phyloP scores from a whole-genome alignment of 2,888 invertebrate genomes.

The Eupelmus urozonus region DNA sequence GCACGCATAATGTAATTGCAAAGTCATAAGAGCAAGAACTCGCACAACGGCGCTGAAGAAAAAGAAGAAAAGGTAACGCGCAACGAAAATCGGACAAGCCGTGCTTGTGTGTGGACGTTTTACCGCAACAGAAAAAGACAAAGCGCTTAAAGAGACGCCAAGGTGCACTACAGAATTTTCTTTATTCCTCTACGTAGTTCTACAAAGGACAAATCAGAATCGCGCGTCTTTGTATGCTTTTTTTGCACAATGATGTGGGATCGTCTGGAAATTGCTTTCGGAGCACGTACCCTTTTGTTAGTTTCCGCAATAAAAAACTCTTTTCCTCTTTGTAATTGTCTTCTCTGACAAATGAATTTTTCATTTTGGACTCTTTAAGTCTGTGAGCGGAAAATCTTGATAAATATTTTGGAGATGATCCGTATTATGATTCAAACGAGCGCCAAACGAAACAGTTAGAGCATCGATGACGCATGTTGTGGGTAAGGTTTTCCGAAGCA shows the following conservation, averaged over 20 bases:
- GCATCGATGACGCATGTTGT: slow-evolving; percentile 8
- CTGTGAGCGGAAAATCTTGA: no score
- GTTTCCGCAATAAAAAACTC: no score
- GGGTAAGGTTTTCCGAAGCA: slow-evolving; percentile 18
- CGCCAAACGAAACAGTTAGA: not conserved
- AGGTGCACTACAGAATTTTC: not conserved
- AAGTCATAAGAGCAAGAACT: slow-evolving; percentile 36
- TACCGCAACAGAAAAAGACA: slow-evolving; percentile 25
- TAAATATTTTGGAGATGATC: no score
- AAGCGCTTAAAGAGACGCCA: slow-evolving; percentile 12
- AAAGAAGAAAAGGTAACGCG: slow-evolving; percentile 13
- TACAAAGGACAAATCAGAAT: not conserved
- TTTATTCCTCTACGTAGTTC: not conserved
- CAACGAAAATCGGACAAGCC: slow-evolving; percentile 13
- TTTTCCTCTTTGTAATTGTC: no score
- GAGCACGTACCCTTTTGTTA: not conserved
- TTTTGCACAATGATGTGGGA: not conserved
- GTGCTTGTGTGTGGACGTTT: not conserved
- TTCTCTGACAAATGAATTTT: no score
- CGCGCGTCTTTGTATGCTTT: not conserved
- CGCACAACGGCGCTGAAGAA: slow-evolving; percentile 18
- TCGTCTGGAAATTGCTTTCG: not conserved
- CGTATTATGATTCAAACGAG: not conserved
- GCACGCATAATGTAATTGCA: not conserved
- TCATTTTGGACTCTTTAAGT: no score